Evolutionary conservation across 2,113 vertebrate genomes (phyloP).

Genomic region (Phyllostomus discolor): DNA sequence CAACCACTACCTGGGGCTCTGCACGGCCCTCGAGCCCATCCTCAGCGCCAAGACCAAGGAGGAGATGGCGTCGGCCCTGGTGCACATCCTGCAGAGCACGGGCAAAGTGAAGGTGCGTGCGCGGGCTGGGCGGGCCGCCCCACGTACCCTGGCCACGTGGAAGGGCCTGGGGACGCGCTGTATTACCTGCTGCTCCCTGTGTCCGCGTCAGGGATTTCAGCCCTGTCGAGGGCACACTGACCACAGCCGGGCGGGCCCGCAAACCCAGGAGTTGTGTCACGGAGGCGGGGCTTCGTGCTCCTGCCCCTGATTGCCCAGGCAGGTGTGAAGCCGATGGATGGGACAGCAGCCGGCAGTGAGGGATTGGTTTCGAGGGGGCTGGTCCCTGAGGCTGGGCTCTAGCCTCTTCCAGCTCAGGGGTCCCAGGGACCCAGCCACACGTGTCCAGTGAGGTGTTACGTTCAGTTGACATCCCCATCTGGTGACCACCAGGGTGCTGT

Average conservation of each 20-base stretch:
- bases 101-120: conserved; percentile 95
- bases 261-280: neutral
- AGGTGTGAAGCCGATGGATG: accelerated
- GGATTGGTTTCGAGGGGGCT: neutral
- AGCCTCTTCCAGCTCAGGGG: neutral
- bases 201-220: accelerated
- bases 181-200: accelerated
- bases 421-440: neutral
- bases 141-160: accelerated
- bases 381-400: neutral
- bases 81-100: conserved; percentile 98
- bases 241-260: neutral
- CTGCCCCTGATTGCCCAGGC: too few species aligned
- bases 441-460: accelerated
- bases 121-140: accelerated
- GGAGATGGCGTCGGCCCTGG: conserved; percentile 96
- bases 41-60: conserved; percentile 99
- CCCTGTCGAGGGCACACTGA: neutral
- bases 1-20: conserved; percentile 97
- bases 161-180: neutral
- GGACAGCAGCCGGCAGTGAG: neutral
- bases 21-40: conserved; percentile 93
- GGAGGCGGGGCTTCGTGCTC: neutral
- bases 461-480: neutral
- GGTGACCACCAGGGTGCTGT: neutral